Evolutionary conservation across 2,113 vertebrate species (phyloP).

Genomic region (Narcine bancroftii): DNA sequence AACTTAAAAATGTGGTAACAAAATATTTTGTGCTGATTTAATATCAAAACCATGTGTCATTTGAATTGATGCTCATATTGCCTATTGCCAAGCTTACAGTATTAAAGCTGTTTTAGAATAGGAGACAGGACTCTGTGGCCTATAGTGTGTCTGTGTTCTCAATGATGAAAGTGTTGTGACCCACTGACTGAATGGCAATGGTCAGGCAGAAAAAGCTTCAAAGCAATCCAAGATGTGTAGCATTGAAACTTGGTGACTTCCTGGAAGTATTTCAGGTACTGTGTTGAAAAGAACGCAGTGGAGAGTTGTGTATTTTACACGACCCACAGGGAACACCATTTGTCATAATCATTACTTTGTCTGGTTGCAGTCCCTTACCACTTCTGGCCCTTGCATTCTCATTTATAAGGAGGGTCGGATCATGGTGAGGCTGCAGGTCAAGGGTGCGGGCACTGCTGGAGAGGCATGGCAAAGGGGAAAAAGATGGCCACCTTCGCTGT

Average conservation of each 20-base stretch:
- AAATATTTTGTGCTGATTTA: slow-evolving; percentile 18
- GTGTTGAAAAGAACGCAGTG: background rate
- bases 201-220: slow-evolving; percentile 12
- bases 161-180: background rate
- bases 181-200: background rate
- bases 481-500: background rate
- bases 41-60: slow-evolving; percentile 41
- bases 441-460: too few species aligned
- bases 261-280: slow-evolving; percentile 4
- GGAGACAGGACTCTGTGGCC: background rate
- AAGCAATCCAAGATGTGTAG: background rate
- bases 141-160: background rate
- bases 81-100: background rate
- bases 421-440: background rate
- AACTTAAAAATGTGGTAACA: slow-evolving; percentile 37
- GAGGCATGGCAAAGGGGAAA: too few species aligned
- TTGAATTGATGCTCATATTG: background rate
- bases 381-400: background rate
- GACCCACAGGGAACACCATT: background rate
- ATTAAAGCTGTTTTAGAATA: background rate
- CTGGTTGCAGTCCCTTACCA: background rate
- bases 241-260: background rate
- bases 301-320: background rate
- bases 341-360: slow-evolving; percentile 4
- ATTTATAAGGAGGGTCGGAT: background rate